phyloP scores from a whole-genome alignment of 2,797 vertebrate species.

The Anisognathus igniventris region DNA sequence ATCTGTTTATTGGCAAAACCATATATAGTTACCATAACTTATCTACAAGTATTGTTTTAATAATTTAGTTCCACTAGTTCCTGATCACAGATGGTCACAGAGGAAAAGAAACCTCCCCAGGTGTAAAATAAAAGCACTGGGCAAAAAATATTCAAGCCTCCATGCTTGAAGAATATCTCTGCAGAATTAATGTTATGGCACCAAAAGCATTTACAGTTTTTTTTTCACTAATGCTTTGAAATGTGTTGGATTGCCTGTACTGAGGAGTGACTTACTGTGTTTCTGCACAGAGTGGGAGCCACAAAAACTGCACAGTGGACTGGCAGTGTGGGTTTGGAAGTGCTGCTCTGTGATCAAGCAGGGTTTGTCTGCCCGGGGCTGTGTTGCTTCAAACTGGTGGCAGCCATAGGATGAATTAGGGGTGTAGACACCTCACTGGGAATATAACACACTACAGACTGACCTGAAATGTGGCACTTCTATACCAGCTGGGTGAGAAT shows the following conservation, averaged over 20 bases:
- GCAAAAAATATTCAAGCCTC: background rate
- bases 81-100: background rate
- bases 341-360: background rate
- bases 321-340: background rate
- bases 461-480: background rate
- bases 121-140: background rate
- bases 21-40: background rate
- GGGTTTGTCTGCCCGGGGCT: background rate
- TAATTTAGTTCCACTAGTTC: background rate
- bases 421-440: background rate
- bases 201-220: background rate
- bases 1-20: background rate
- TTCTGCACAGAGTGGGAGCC: background rate
- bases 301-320: fast-evolving
- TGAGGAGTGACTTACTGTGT: background rate
- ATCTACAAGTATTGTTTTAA: background rate
- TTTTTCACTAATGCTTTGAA: background rate
- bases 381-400: background rate
- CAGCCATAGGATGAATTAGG: background rate
- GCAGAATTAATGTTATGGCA: background rate
- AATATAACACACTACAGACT: background rate
- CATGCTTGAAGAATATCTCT: background rate
- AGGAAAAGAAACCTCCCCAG: background rate
- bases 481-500: background rate
- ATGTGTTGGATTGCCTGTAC: background rate